Percentiles rank a stretch among this genome's conserved stretches.
phyloP scores from a whole-genome alignment of 2,113 vertebrate species.

The Tringa solitaria region DNA sequence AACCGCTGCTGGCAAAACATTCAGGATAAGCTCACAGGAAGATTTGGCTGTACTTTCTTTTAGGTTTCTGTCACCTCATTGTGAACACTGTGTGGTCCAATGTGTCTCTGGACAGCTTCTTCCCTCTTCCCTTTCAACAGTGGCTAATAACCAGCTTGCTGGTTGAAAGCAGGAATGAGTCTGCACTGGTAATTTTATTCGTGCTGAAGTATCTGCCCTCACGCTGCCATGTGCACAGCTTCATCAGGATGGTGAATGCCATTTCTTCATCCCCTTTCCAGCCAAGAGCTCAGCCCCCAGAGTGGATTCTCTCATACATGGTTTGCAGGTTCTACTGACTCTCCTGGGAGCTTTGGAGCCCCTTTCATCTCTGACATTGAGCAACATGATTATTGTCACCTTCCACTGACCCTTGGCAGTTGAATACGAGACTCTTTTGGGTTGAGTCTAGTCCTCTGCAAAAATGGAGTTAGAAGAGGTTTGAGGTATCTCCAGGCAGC shows the following conservation, averaged over 20 bases:
- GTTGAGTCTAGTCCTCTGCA: not conserved
- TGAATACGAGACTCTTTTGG: not conserved
- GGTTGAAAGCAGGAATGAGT: not conserved
- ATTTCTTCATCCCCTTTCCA: not conserved
- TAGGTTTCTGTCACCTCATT: not conserved
- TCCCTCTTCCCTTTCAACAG: not conserved
- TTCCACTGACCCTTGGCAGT: too few species aligned
- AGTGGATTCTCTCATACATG: not conserved
- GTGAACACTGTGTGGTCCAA: not conserved
- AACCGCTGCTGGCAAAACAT: not conserved
- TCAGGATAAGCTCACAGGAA: not conserved
- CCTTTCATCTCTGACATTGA: not conserved
- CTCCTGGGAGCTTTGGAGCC: not conserved
- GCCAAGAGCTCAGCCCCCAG: not conserved
- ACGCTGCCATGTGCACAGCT: rapidly evolving
- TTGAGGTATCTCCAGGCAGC: not conserved
- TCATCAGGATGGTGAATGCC: not conserved
- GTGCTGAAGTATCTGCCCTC: not conserved
- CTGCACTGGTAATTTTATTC: not conserved
- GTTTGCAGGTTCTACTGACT: not conserved
- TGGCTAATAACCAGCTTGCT: not conserved
- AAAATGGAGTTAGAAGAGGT: rapidly evolving
- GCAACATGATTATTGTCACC: not conserved
- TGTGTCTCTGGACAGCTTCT: not conserved
- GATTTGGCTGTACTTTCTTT: not conserved